A percentile compares a stretch with the other conserved stretches of the same genome.
Conservation (phyloP, 1,140 invertebrate species). For the Acyrthosiphon pisum region DNA sequence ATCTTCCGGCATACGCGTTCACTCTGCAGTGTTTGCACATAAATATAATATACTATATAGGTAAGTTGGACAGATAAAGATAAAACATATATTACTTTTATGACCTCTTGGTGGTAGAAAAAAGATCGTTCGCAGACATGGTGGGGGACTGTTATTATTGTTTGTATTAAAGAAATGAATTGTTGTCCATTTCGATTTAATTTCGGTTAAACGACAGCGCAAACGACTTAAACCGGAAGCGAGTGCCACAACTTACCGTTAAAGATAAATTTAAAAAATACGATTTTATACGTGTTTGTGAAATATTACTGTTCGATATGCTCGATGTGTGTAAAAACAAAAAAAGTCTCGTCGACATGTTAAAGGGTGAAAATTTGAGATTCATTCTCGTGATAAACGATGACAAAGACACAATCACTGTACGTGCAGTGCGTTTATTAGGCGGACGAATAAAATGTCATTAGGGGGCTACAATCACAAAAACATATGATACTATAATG, state of each 20-base stretch:
- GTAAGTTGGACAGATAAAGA: not conserved
- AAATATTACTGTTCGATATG: not conserved
- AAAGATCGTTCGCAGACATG: not conserved
- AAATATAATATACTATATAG: not conserved
- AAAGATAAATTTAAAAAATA: not conserved
- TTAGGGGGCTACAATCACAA: not conserved
- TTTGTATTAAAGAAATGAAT: not conserved
- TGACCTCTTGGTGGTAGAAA: not conserved
- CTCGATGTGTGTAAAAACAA: not conserved
- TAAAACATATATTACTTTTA: not conserved
- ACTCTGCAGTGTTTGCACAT: not conserved
- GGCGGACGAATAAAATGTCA: not conserved
- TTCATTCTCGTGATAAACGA: not conserved
- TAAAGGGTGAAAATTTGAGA: not conserved
- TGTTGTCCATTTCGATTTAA: not conserved
- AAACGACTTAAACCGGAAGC: not conserved
- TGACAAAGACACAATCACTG: not conserved
- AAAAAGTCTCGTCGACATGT: not conserved
- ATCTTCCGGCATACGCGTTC: not conserved
- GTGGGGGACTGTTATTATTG: not conserved
- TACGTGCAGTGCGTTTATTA: not conserved
- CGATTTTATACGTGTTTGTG: not conserved
- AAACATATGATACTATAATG: not conserved
- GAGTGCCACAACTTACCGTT: not conserved
- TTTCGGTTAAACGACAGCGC: not conserved